Evolutionary conservation across 2,888 invertebrate species (phyloP).

Genomic region (Drosophila mimica): DNA sequence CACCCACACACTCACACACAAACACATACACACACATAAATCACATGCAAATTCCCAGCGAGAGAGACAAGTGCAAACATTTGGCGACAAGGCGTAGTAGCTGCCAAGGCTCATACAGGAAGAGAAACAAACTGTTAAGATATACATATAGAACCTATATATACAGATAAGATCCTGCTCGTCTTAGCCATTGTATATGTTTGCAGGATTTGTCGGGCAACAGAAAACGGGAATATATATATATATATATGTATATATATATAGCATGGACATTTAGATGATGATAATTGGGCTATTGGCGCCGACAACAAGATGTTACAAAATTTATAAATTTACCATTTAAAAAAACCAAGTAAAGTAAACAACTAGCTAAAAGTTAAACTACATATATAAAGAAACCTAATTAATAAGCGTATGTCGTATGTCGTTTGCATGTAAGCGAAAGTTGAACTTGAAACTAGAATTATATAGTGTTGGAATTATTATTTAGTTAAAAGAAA

Average conservation of each 20-base stretch:
- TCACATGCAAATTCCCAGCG: conserved; percentile 38
- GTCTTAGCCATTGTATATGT: conserved; percentile 29
- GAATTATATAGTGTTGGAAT: conserved; percentile 81
- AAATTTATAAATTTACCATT: conserved; percentile 76
- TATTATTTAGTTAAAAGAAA: conserved; percentile 76
- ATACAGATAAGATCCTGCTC: conserved; percentile 23
- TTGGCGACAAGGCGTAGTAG: conserved; percentile 49
- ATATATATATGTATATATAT: neutral
- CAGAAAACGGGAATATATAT: neutral
- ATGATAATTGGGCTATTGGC: conserved; percentile 13
- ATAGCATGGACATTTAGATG: conserved; percentile 20
- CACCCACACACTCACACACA: conserved; percentile 15
- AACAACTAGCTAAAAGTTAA: conserved; percentile 81
- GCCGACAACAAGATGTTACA: conserved; percentile 61
- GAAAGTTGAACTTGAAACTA: conserved; percentile 81
- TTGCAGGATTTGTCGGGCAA: neutral
- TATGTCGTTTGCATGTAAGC: conserved; percentile 80
- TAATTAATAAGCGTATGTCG: conserved; percentile 79
- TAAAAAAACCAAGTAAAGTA: conserved; percentile 65
- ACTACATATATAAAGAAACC: conserved; percentile 80
- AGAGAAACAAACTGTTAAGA: conserved; percentile 1
- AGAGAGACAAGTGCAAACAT: conserved; percentile 22
- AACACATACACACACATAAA: conserved; percentile 28
- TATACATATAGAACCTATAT: neutral
- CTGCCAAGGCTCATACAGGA: conserved; percentile 21